Evolutionary conservation across 2,888 invertebrate genomes (phyloP).

Genomic region (Sarcophaga rosellei): DNA sequence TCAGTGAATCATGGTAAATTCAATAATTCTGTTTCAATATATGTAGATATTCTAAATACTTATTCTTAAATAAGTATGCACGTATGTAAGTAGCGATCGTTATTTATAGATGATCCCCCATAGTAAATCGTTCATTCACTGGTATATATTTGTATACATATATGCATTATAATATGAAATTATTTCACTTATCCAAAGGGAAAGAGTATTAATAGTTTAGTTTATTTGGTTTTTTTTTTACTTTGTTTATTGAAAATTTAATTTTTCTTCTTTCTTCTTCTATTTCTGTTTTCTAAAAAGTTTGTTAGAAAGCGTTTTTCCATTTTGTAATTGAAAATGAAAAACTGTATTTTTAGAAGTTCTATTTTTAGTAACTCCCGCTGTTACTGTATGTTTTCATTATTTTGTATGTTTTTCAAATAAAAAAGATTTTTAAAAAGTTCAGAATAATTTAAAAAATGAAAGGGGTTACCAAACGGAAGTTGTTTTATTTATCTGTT

Average conservation of each 20-base stretch:
- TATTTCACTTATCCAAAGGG: slow-evolving; percentile 45
- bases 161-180: slow-evolving; percentile 31
- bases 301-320: not conserved
- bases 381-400: slow-evolving; percentile 7
- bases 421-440: no score
- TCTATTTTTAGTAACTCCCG: slow-evolving; percentile 55
- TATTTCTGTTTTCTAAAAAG: not conserved
- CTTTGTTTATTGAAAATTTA: slow-evolving; percentile 52
- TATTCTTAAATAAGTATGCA: no score
- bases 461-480: no score
- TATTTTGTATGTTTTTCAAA: no score
- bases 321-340: slow-evolving; percentile 17
- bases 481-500: no score
- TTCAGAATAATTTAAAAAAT: no score
- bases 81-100: no score
- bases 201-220: slow-evolving; percentile 35
- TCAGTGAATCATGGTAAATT: no score
- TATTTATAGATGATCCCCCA: not conserved
- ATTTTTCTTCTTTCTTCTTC: slow-evolving; percentile 28
- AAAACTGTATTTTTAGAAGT: slow-evolving; percentile 36
- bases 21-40: no score
- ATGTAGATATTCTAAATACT: no score
- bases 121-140: slow-evolving; percentile 23
- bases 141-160: slow-evolving; percentile 1
- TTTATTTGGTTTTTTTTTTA: slow-evolving; percentile 41